These are phyloP conservation scores for Acleris laterana DNA, from an alignment of 2,888 invertebrate genomes.

Conservation along the genomic window DNA sequence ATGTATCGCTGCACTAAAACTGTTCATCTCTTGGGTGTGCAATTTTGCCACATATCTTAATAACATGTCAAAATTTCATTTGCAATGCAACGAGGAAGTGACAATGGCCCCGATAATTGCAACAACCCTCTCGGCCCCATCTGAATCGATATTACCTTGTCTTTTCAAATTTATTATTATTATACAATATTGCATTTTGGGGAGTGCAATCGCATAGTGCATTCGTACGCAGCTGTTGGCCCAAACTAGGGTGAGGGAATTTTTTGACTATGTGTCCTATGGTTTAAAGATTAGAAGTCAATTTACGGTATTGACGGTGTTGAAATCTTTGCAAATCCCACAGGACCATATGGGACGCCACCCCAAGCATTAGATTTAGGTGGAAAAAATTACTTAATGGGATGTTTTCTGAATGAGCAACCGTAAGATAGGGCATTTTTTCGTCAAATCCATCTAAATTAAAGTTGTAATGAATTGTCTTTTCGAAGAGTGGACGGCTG, in stretches of 20 bases:
- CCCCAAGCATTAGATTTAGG: conserved; percentile 78
- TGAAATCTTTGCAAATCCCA: conserved; percentile 58
- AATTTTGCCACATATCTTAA: conserved; percentile 19
- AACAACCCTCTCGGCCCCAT: conserved; percentile 64
- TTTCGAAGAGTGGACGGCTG: conserved; percentile 21
- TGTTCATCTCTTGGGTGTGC: conserved; percentile 5
- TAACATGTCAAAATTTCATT: conserved; percentile 36
- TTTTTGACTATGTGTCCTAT: conserved; percentile 45
- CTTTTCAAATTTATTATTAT: conserved; percentile 81
- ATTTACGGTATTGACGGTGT: conserved; percentile 41
- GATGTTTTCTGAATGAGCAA: conserved; percentile 78
- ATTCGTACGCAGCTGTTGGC: conserved; percentile 73
- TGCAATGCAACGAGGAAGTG: conserved; percentile 45
- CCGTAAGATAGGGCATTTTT: conserved; percentile 59
- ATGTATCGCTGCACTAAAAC: too few relatives aligned
- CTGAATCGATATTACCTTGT: conserved; percentile 68
- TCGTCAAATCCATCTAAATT: conserved; percentile 52
- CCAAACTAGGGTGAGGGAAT: conserved; percentile 47
- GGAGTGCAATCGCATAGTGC: conserved; percentile 71
- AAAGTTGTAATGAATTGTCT: conserved; percentile 35
- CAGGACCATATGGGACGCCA: conserved; percentile 76
- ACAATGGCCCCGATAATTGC: conserved; percentile 67
- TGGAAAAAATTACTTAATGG: conserved; percentile 81
- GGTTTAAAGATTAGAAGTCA: conserved; percentile 40
- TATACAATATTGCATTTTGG: conserved; percentile 74